Conservation (phyloP, 2,797 vertebrate species). For the Miichthys miiuy region DNA sequence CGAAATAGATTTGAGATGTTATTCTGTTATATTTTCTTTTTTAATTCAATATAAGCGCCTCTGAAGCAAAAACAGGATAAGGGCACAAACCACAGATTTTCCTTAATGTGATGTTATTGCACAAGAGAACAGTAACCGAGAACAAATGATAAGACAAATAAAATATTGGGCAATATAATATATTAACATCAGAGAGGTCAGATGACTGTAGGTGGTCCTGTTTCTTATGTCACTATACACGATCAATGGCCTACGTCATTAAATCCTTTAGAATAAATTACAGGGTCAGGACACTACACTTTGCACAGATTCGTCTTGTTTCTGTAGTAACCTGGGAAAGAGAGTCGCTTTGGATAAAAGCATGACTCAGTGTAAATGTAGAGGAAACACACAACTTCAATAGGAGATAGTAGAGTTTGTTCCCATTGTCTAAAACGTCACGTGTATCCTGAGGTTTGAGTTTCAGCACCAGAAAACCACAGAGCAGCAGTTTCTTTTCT, state of each 20-base stretch:
- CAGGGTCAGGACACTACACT: background rate
- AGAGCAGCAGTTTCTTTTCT: background rate
- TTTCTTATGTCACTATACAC: background rate
- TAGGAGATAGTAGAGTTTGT: background rate
- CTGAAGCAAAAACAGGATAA: background rate
- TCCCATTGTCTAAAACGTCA: background rate
- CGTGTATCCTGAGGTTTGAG: background rate
- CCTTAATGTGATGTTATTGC: background rate
- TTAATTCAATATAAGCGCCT: background rate
- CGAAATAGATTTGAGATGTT: background rate
- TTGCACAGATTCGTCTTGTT: background rate
- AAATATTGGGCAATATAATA: background rate
- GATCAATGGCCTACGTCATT: background rate
- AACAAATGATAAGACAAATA: background rate
- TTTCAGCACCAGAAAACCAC: background rate
- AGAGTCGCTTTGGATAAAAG: background rate
- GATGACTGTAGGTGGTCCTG: too few relatives aligned
- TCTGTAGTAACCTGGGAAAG: slow-evolving; percentile 12
- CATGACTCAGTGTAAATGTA: too few relatives aligned
- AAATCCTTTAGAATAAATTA: background rate
- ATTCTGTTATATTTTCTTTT: background rate
- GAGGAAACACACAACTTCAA: too few relatives aligned
- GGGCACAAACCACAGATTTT: background rate
- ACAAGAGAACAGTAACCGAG: background rate
- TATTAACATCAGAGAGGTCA: background rate